Conservation (phyloP, 2,113 vertebrate species). For the Gnathonemus longibarbis region DNA sequence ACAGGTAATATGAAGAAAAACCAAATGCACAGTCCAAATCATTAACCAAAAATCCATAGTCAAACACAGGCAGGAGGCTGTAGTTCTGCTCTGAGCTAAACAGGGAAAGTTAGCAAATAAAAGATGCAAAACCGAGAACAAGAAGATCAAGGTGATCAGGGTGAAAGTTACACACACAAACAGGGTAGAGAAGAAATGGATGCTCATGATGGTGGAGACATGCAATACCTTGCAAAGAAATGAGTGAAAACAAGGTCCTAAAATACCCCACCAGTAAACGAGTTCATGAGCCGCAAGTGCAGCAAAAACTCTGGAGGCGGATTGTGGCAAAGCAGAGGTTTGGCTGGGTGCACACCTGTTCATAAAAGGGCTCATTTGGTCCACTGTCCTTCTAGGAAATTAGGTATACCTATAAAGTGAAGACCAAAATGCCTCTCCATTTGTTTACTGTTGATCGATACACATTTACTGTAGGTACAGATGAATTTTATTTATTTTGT, state of each 20-base stretch:
- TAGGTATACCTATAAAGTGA: neutral
- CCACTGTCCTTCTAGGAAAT: neutral
- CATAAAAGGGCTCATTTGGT: neutral
- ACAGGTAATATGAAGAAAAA: neutral
- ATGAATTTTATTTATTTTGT: neutral
- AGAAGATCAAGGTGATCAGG: neutral
- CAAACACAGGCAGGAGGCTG: neutral
- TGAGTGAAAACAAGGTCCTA: neutral
- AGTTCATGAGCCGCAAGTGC: neutral
- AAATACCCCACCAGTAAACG: neutral
- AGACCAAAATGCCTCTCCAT: neutral
- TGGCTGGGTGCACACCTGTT: neutral
- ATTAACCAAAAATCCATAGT: neutral
- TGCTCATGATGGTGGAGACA: neutral
- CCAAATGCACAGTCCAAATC: neutral
- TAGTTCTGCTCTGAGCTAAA: neutral
- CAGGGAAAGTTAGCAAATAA: neutral
- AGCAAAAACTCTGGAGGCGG: neutral
- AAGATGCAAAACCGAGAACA: neutral
- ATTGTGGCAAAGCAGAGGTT: neutral
- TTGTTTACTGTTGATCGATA: neutral
- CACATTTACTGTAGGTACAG: neutral
- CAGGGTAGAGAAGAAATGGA: neutral
- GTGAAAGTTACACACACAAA: neutral
- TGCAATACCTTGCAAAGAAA: neutral